phyloP scores from a whole-genome alignment of 2,888 invertebrate genomes.

The Branchellion lobata region DNA sequence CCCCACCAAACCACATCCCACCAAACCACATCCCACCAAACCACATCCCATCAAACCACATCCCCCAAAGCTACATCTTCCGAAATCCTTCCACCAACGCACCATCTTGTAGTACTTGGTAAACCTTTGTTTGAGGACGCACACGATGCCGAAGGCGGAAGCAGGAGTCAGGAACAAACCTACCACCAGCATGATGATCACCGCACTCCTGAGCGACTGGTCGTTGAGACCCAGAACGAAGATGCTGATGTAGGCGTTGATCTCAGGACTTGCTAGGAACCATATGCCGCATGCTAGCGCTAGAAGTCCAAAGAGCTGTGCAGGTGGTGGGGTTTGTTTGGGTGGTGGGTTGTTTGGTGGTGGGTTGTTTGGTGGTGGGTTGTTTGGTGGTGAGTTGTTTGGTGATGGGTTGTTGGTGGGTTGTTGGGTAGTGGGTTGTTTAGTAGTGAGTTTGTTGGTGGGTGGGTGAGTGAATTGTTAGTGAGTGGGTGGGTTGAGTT shows the following conservation, averaged over 20 bases:
- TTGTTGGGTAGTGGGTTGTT: too few relatives aligned
- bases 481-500: too few relatives aligned
- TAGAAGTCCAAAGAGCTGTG: slow-evolving; percentile 49
- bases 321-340: too few relatives aligned
- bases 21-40: too few relatives aligned
- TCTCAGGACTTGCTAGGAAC: slow-evolving; percentile 50
- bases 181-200: slow-evolving; percentile 47
- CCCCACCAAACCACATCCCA: too few relatives aligned
- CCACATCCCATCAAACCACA: background rate
- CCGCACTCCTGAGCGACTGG: slow-evolving; percentile 46
- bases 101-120: slow-evolving; percentile 24
- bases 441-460: too few relatives aligned
- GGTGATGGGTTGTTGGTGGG: too few relatives aligned
- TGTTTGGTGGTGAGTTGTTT: too few relatives aligned
- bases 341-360: too few relatives aligned
- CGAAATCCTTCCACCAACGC: too few relatives aligned
- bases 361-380: too few relatives aligned
- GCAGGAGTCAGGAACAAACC: slow-evolving; percentile 49
- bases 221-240: slow-evolving; percentile 48
- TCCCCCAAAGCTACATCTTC: background rate
- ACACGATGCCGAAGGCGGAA: slow-evolving; percentile 47
- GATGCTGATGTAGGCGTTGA: slow-evolving; percentile 50
- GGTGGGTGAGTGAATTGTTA: too few relatives aligned
- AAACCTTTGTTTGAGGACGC: slow-evolving; percentile 36
- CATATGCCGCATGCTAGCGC: slow-evolving; percentile 51